A percentile compares a stretch with the other conserved stretches of the same genome.
Conservation (phyloP, 2,113 vertebrate genomes). For the Platichthys stellatus region DNA sequence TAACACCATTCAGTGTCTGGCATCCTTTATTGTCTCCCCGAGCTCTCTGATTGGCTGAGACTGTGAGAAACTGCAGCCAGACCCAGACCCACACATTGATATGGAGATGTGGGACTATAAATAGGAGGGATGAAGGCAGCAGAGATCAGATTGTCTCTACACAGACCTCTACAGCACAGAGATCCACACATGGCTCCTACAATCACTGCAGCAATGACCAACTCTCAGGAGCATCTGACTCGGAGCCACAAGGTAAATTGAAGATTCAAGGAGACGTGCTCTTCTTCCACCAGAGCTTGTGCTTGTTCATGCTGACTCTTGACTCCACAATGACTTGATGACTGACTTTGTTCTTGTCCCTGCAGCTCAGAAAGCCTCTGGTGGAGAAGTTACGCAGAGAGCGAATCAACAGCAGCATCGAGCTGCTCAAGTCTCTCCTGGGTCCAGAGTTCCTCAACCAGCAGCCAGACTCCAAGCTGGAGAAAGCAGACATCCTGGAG, state of each 20-base stretch:
- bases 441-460: constrained; percentile 73
- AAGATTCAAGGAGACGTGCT: not conserved
- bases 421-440: constrained; percentile 77
- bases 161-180: constrained; percentile 70
- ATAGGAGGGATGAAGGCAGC: constrained; percentile 70
- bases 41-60: constrained; percentile 73
- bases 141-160: constrained; percentile 67
- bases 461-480: constrained; percentile 80
- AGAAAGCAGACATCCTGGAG: constrained; percentile 79
- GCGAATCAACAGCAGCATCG: constrained; percentile 79
- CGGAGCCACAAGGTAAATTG: constrained; percentile 72
- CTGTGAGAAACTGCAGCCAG: constrained; percentile 76
- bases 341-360: constrained; percentile 33
- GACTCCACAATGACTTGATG: constrained; percentile 30
- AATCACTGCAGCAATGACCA: constrained; percentile 60
- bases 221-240: constrained; percentile 67
- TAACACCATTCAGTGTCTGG: constrained; percentile 36
- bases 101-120: constrained; percentile 81
- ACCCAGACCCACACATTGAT: constrained; percentile 78
- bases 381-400: constrained; percentile 76
- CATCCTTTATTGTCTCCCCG: constrained; percentile 40
- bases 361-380: constrained; percentile 72
- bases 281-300: not conserved
- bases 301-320: not conserved
- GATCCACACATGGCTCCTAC: constrained; percentile 70